These are phyloP conservation scores for Crematogaster levior DNA, from an alignment of 2,888 invertebrate genomes.

Conservation along the genomic window DNA sequence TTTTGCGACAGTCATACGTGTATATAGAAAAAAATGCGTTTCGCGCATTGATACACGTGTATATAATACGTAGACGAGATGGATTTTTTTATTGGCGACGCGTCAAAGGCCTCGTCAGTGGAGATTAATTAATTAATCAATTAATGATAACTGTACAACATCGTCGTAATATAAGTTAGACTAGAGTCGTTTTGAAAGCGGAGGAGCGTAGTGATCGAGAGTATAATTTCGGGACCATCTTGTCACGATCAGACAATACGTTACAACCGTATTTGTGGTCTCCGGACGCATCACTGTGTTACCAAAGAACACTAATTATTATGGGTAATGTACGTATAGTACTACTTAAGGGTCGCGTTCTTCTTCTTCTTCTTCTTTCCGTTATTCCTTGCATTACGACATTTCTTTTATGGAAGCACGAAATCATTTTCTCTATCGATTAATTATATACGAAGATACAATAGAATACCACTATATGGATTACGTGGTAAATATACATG, in stretches of 20 bases:
- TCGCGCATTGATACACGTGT: conserved; percentile 56
- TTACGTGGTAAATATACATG: conserved; percentile 35
- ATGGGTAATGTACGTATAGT: conserved; percentile 67
- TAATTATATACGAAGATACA: conserved; percentile 26
- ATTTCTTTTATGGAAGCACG: conserved; percentile 38
- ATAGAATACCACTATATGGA: neutral
- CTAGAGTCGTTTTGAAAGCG: conserved; percentile 6
- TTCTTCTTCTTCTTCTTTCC: conserved; percentile 48
- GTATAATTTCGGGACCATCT: conserved; percentile 80
- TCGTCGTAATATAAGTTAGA: conserved; percentile 48
- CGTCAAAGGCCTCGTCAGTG: conserved; percentile 25
- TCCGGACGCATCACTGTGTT: conserved; percentile 83
- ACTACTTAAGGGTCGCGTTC: conserved; percentile 59
- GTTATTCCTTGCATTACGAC: conserved; percentile 23
- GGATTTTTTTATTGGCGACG: conserved; percentile 54
- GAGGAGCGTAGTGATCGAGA: conserved; percentile 44
- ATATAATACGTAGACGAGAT: conserved; percentile 65
- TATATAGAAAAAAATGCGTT: conserved; percentile 58
- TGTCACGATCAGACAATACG: conserved; percentile 81
- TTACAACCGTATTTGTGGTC: conserved; percentile 78
- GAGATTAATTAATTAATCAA: conserved; percentile 30
- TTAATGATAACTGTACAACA: conserved; percentile 52
- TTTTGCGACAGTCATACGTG: conserved; percentile 52
- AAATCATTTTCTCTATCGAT: conserved; percentile 42
- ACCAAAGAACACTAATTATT: conserved; percentile 84